Percentiles rank a stretch among this genome's conserved stretches.
Evolutionary conservation across 2,797 vertebrate species (phyloP).

Genomic region (Enteromius paludinosus): DNA sequence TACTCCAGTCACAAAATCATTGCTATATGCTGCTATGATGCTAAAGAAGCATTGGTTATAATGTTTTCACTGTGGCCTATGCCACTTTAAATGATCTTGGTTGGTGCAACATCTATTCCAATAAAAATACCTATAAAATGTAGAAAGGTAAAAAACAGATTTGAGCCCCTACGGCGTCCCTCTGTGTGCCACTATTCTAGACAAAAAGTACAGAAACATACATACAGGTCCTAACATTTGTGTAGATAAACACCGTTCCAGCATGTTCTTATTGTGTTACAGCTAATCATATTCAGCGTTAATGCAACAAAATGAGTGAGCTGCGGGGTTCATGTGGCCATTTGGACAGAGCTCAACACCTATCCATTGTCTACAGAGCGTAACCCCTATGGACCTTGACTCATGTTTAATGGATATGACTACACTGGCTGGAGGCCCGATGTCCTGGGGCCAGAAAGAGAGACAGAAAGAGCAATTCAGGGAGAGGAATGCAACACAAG

Average conservation of each 20-base stretch:
- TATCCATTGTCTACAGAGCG: slow-evolving; percentile 37
- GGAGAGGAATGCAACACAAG: slow-evolving; percentile 8
- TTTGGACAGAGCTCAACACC: slow-evolving; percentile 39
- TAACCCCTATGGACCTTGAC: slow-evolving; percentile 47
- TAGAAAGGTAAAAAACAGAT: background rate
- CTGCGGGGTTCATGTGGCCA: slow-evolving; percentile 17
- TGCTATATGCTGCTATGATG: background rate
- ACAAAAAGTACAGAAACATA: background rate
- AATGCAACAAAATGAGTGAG: slow-evolving; percentile 20
- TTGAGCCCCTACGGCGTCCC: background rate
- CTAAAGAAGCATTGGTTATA: background rate
- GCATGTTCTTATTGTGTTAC: slow-evolving; percentile 7
- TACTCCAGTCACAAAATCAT: background rate
- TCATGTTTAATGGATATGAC: slow-evolving; percentile 59
- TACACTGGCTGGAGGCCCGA: slow-evolving; percentile 44
- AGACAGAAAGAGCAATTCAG: slow-evolving; percentile 38
- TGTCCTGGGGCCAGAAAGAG: slow-evolving; percentile 42
- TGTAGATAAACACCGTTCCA: background rate
- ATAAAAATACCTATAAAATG: background rate
- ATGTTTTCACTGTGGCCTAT: background rate
- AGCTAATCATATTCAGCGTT: slow-evolving; percentile 35
- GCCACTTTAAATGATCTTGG: background rate
- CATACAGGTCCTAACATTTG: background rate
- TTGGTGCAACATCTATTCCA: background rate
- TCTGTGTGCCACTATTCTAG: background rate